Evolutionary conservation across 2,113 vertebrate species (phyloP), one percentile per base, ranked within the genome.

Genomic region (Microtus pennsylvanicus): DNA sequence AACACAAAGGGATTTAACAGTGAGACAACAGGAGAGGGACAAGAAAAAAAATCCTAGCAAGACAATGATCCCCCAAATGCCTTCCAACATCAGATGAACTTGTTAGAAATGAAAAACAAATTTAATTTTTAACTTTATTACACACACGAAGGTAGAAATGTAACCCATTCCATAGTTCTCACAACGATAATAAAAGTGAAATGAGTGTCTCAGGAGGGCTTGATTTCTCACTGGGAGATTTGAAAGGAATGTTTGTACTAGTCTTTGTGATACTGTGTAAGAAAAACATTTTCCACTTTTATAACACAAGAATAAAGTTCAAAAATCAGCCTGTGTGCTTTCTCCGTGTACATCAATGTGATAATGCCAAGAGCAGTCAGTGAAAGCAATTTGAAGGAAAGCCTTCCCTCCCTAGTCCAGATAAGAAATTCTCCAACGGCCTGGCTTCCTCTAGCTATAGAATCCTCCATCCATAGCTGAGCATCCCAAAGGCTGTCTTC

Each of bases 311-410:
- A 42, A 22, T 38, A 7, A 52, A 30, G 13, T 76, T 80, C 12
- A 61, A 74, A 80, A 42, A 21, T 61, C 50, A 90, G n/a, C 42
- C 52, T 33, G 1, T 13, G 6, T 16, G 7, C 30, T 21, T 70
- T 28, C 21, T 50, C 35, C 16, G 0, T 12, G 30, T 63, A 8
- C 1, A 0, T 0, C 19, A 17, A 35, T 45, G 35, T 2, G 3
- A 5, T 35, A 7, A 35, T 19, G 7, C 33, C 3, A 14, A 35
- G 8, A 7, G 2, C 8, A 50, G 42, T 3, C 72, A 33, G 9
- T 12, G 26, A 42, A 45, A 38, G 17, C 24, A n/a, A 47, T 26
- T 35, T 19, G 7, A 33, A 45, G 33, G 50, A 52, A 76, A 91
- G 52, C 45, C 30, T 10, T 3, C 42, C 13, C 47, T 69, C 5